Evolutionary conservation across 2,797 vertebrate genomes (phyloP), one percentile per base, ranked within the genome.

Genomic region (Peromyscus nudipes): DNA sequence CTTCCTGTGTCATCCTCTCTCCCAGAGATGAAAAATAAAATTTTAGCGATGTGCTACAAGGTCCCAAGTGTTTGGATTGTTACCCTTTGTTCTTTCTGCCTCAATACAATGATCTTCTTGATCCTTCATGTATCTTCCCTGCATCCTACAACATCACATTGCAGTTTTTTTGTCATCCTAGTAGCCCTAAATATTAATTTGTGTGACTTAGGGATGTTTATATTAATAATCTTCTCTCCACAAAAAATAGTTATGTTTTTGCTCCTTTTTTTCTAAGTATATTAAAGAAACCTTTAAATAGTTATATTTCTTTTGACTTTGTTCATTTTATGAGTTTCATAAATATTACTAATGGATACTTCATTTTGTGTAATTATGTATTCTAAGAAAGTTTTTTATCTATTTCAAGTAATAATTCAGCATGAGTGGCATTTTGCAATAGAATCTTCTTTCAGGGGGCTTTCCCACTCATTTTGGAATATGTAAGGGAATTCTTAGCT

Each of bases 11-110:
- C 37, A 40, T 0, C 7, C 12, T 91, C 84, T 64, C 40, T 80
- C 34, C 17, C n/a, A 40, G 92, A 8, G 37, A 75, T 2, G 16
- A 76, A 55, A 79, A 16, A 21, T 31, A 14, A 87, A 71, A 0
- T 29, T 31, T 62, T 81, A 60, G 23, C 8, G 16, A 1, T n/a
- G 34, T 55, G 46, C 19, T 57, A 6, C 2, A 62, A 37, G 11
- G 11, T 19, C 0, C 25, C 9, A 40, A 13, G 14, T 10, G 0
- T n/a, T 57, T 17, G 55, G 1, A 12, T 0, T 1, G 2, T 2
- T 29, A 7, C 1, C 1, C 34, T 67, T 76, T 27, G 6, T 77
- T 49, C 13, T 89, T 31, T 49, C 31, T 69, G 0, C 23, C 1
- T 7, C 9, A 17, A 14, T 37, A 10, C 13, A 31, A 73, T 8